Base-by-base conservation (phyloP, 1,140 invertebrate species). In the Colletes latitarsis region DNA sequence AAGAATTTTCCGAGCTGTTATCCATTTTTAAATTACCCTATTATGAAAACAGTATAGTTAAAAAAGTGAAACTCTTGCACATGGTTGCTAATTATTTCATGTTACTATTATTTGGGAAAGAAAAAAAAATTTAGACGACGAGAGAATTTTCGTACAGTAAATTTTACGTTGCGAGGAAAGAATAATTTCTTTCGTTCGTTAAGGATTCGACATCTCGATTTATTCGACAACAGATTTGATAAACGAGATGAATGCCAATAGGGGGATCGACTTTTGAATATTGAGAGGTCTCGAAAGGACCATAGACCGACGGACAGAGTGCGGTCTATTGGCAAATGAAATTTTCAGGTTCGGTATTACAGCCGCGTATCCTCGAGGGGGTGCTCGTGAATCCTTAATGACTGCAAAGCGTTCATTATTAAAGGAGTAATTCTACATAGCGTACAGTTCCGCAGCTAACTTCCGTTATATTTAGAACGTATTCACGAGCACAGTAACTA, bases 391-490 rank as follows among this genome's bases (percentile, higher is more conserved):
- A 81, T 81, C 57, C 49, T 76, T 81, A 68, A 81, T 21, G n/a
- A 30, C 19, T 64, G 53, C 64, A 14, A 12, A 58, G 30, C 64
- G 64, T 81, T 46, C 73, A 81, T 81, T 81, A 81, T 81, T 81
- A 81, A 81, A 19, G 30, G 55, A 60, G 64, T 76, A 81, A 81
- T 81, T 81, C 55, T 53, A 81, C 64, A 41, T 52, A 79, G 19
- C 46, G 46, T 19, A 53, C 49, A 43, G 46, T 60, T 57, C 19
- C 66, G n/a, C 15, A 21, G 12, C 49, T 12, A n/a, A 9, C 6
- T 4, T 55, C 19, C 17, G 52, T 77, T 69, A 58, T 69, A 77
- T 77, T 68, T 76, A 68, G 49, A 69, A 58, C 58, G 58, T 69
- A 46, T 58, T 19, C 14, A 4, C 6, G n/a, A 9, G n/a, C 5